Evolutionary conservation across 2,888 invertebrate genomes (phyloP).

Genomic region (Acanthoscelides obtectus): DNA sequence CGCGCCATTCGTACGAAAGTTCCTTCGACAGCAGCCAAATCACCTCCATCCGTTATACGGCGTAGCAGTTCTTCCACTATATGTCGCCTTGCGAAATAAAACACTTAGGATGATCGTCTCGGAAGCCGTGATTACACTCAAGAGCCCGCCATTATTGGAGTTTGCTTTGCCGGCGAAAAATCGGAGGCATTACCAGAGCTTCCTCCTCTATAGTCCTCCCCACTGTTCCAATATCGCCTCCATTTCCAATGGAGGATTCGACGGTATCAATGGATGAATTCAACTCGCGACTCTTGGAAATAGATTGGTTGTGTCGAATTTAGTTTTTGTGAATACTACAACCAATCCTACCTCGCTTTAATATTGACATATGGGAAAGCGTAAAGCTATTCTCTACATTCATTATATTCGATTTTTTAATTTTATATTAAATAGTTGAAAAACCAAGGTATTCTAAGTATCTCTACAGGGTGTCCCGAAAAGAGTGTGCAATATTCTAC

Average conservation of each 20-base stretch:
- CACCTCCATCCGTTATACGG: background rate
- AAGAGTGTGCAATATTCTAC: no score
- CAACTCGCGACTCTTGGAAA: background rate
- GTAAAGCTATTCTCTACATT: no score
- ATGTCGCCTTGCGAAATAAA: background rate
- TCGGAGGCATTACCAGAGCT: background rate
- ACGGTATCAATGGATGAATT: background rate
- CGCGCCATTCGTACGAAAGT: background rate
- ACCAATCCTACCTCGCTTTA: no score
- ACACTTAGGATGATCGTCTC: background rate
- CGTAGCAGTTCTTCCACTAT: background rate
- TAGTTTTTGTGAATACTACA: background rate
- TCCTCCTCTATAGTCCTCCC: background rate
- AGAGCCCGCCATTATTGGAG: background rate
- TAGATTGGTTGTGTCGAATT: background rate
- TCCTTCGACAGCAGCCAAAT: background rate
- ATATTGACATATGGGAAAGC: no score
- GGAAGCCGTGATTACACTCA: background rate
- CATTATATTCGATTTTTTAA: no score
- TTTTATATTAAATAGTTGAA: no score
- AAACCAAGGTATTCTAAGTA: no score
- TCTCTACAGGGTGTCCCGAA: no score
- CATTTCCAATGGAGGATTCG: background rate
- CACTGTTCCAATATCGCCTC: background rate
- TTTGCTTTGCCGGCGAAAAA: background rate